Percentiles rank a stretch among this genome's conserved stretches.
These are phyloP conservation scores for Chrysolina haemoptera DNA, from an alignment of 2,888 invertebrate genomes.

Conservation along the genomic window DNA sequence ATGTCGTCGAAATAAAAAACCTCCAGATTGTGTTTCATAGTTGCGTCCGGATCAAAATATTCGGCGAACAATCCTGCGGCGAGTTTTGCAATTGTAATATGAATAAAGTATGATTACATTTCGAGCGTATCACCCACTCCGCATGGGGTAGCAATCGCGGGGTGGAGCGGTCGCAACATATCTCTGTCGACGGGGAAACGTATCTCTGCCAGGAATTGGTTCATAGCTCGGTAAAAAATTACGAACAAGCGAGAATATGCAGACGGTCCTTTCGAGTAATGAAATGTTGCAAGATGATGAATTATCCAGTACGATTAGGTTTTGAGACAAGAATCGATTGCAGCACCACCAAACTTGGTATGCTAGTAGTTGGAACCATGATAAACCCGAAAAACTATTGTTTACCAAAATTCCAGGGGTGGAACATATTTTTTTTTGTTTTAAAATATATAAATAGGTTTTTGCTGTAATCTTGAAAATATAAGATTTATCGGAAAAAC, in stretches of 20 bases:
- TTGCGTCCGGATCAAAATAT: slow-evolving; percentile 38
- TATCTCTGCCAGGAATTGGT: slow-evolving; percentile 14
- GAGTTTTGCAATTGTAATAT: slow-evolving; percentile 50
- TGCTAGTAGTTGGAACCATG: no score
- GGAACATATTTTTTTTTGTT: no score
- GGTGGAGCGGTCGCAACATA: slow-evolving; percentile 46
- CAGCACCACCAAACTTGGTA: no score
- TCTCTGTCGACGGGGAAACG: slow-evolving; percentile 37
- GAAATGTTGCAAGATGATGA: not conserved
- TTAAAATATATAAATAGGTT: no score
- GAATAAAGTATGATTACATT: slow-evolving; percentile 53
- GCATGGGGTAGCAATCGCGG: slow-evolving; percentile 48
- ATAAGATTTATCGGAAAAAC: no score
- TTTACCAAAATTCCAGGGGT: no score
- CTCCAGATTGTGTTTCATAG: slow-evolving; percentile 9
- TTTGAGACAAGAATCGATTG: no score
- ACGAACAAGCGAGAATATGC: not conserved
- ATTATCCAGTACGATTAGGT: no score
- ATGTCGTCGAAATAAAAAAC: slow-evolving; percentile 14
- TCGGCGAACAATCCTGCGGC: slow-evolving; percentile 43
- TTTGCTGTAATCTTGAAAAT: no score
- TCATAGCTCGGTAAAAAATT: slow-evolving; percentile 6
- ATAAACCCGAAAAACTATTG: no score
- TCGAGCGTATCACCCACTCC: slow-evolving; percentile 47
- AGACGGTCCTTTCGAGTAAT: slow-evolving; percentile 8